These are phyloP conservation scores for Lepus europaeus DNA, from an alignment of 2,113 vertebrate species.

Conservation along the genomic window DNA sequence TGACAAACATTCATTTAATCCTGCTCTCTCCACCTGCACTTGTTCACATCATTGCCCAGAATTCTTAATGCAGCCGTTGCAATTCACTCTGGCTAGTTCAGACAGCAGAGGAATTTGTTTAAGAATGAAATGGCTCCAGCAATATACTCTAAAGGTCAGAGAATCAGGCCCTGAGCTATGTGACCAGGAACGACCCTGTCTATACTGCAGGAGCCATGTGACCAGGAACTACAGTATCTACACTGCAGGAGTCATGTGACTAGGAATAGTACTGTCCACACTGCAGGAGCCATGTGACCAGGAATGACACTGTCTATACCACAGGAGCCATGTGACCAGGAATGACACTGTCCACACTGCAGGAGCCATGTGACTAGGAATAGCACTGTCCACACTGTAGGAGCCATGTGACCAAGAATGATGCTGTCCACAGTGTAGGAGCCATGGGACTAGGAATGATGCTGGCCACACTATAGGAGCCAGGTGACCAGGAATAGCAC, in stretches of 20 bases:
- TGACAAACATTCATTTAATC: background rate
- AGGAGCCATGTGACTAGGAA: background rate
- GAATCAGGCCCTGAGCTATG: background rate
- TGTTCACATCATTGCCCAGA: background rate
- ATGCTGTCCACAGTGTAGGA: no score
- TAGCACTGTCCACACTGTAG: no score
- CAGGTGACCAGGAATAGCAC: no score
- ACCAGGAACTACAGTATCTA: no score
- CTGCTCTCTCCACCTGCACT: background rate
- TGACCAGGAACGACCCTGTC: background rate
- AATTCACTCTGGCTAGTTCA: constrained; percentile 21
- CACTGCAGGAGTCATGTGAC: background rate
- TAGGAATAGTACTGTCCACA: no score
- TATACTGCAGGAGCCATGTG: background rate
- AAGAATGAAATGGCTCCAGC: background rate
- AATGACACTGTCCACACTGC: background rate
- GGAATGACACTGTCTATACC: no score
- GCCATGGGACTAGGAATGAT: no score
- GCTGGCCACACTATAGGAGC: no score
- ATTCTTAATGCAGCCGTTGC: background rate
- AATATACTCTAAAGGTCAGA: background rate
- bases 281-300: no score
- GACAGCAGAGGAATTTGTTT: background rate
- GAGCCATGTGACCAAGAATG: no score
- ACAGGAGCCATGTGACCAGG: no score